Base-by-base conservation (phyloP, 2,888 invertebrate species). In the Pyralis farinalis region DNA sequence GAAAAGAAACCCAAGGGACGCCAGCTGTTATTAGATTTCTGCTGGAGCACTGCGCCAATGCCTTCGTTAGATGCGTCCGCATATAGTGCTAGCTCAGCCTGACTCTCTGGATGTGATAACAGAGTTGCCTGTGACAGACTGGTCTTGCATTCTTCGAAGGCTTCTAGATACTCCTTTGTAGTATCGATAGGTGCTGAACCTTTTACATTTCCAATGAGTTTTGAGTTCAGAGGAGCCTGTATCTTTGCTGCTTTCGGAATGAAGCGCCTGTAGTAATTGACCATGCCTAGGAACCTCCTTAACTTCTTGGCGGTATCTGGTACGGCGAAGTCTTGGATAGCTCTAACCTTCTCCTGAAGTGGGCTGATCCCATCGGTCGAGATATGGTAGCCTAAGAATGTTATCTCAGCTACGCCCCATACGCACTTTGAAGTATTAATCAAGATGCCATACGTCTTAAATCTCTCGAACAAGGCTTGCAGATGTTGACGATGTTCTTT, bases 121-220 rank as follows among this genome's bases (percentile, higher is more conserved):
- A 27, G 16, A 12, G 36, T 34, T n/a, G 44, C 44, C 1, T 40
- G n/a, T 8, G 29, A 7, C 6, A 48, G 25, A 10, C 16, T 31
- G 10, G 20, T 7, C 25, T 46, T 49, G 22, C 48, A 44, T 10
- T 43, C 16, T 11, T 44, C 40, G 12, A 46, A 46, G 1, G 51
- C 46, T 7, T 40, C 8, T 1, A 27, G 20, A 7, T 16, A 42
- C 29, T 11, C 20, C 9, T 7, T 12, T 2, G 44, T 48, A 43
- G 44, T 43, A 3, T 12, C n/a, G 3, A 47, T 40, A 1, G 0
- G 1, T 5, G 42, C 37, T 28, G 43, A 42, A 12, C 44, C 46
- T n/a, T 37, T 37, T 10, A 12, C 8, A 1, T 34, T 16, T 7
- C 40, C 37, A 5, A 25, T 25, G 1, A 45, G 22, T 12, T 36